phyloP scores from a whole-genome alignment of 1,140 invertebrate species.

The Brachionus angularis region DNA sequence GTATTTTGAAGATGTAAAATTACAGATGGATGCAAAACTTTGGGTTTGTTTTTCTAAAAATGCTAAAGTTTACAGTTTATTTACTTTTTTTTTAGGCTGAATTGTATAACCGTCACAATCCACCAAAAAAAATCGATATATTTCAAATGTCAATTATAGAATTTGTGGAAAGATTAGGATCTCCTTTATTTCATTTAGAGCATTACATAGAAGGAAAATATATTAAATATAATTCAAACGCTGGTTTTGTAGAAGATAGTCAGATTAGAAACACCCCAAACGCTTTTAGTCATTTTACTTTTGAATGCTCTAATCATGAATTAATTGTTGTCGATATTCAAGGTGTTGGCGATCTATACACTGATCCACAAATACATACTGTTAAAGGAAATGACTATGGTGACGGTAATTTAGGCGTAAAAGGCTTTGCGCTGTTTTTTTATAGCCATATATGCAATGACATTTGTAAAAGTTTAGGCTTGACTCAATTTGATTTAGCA shows the following conservation, averaged over 20 bases:
- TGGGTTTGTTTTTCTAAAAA: conserved; percentile 58
- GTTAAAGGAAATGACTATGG: conserved; percentile 51
- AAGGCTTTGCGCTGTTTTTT: conserved; percentile 65
- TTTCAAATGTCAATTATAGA: conserved; percentile 65
- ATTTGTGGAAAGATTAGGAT: conserved; percentile 53
- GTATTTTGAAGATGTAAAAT: conserved; percentile 63
- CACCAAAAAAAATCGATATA: conserved; percentile 66
- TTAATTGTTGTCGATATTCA: conserved; percentile 66
- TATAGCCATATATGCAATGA: conserved; percentile 63
- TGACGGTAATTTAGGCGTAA: conserved; percentile 63
- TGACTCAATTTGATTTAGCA: conserved; percentile 63
- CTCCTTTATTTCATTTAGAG: conserved; percentile 63
- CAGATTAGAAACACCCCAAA: conserved; percentile 60
- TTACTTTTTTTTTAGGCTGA: conserved; percentile 52
- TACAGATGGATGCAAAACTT: conserved; percentile 66
- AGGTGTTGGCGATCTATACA: conserved; percentile 65
- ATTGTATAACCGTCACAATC: conserved; percentile 64
- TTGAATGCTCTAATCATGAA: conserved; percentile 64
- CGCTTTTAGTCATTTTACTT: conserved; percentile 66
- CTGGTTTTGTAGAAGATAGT: conserved; percentile 62
- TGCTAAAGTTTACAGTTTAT: too few relatives aligned
- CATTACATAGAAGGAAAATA: conserved; percentile 65
- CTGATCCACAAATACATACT: conserved; percentile 66
- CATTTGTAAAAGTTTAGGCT: conserved; percentile 61
- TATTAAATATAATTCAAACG: conserved; percentile 66